Conservation (phyloP, 1,140 invertebrate genomes). For the Drosophila persimilis region DNA sequence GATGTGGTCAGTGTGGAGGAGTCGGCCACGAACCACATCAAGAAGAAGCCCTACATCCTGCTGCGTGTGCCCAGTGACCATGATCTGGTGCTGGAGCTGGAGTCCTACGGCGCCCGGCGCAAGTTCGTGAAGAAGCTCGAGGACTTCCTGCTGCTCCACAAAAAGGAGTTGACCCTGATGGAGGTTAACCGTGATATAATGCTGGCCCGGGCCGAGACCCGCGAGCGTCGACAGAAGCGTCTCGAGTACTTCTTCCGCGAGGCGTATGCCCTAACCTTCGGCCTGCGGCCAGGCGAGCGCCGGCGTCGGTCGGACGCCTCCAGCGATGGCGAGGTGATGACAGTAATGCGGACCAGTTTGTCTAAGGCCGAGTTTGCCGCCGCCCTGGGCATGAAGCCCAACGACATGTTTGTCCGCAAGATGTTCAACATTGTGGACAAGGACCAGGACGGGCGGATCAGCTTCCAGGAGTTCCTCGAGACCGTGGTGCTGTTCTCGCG, state of each 20-base stretch:
- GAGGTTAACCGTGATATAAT: slow-evolving; percentile 90
- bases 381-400: slow-evolving; percentile 97
- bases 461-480: slow-evolving; percentile 98
- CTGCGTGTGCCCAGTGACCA: slow-evolving; percentile 96
- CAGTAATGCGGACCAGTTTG: slow-evolving; percentile 96
- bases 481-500: slow-evolving; percentile 96
- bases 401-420: slow-evolving; percentile 98
- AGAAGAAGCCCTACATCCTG: slow-evolving; percentile 92
- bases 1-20: slow-evolving; percentile 92
- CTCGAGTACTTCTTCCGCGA: slow-evolving; percentile 99
- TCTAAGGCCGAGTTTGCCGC: slow-evolving; percentile 98
- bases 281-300: slow-evolving; percentile 89
- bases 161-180: slow-evolving; percentile 86
- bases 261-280: slow-evolving; percentile 97
- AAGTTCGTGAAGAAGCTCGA: slow-evolving; percentile 97
- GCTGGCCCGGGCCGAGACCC: slow-evolving; percentile 96
- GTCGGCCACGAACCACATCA: slow-evolving; percentile 89
- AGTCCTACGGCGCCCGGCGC: slow-evolving; percentile 90
- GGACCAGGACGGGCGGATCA: slow-evolving; percentile 97
- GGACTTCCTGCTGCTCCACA: slow-evolving; percentile 91
- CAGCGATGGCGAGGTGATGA: slow-evolving; percentile 92
- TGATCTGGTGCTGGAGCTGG: slow-evolving; percentile 97
- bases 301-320: slow-evolving; percentile 88
- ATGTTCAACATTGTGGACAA: slow-evolving; percentile 99
- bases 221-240: slow-evolving; percentile 95